Percentiles rank a stretch among this genome's conserved stretches.
Conservation (phyloP, 1,140 invertebrate species). For the Apolygus lucorum region DNA sequence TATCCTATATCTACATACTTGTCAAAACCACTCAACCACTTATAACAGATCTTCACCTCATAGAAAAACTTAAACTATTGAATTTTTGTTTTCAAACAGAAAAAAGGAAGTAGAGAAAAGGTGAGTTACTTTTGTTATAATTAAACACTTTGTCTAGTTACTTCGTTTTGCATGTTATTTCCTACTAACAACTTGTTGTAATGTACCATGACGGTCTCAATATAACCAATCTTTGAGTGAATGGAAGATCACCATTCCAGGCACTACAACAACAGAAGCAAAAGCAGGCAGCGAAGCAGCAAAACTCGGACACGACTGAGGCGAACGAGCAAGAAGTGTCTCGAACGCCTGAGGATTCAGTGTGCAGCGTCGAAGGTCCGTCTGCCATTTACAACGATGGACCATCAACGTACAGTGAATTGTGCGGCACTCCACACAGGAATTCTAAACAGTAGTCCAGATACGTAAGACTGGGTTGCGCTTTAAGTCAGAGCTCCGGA, state of each 20-base stretch:
- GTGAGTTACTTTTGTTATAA: constrained; percentile 44
- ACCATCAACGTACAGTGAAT: constrained; percentile 40
- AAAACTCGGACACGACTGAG: constrained; percentile 32
- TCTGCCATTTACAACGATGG: constrained; percentile 44
- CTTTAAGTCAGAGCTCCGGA: not conserved
- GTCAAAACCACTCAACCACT: no score
- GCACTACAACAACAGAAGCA: constrained; percentile 54
- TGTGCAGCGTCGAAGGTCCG: constrained; percentile 64
- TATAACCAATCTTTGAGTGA: no score
- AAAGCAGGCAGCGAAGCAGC: constrained; percentile 42
- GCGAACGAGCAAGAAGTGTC: constrained; percentile 55
- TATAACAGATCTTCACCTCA: no score
- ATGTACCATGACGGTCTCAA: no score
- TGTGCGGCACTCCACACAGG: constrained; percentile 31
- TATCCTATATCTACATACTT: no score
- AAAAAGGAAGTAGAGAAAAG: constrained; percentile 74
- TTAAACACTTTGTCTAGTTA: not conserved
- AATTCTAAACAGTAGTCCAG: not conserved
- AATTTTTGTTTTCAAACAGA: constrained; percentile 53
- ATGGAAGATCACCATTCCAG: constrained; percentile 43
- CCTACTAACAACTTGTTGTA: no score
- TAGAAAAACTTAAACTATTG: no score
- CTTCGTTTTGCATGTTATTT: no score
- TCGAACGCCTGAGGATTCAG: constrained; percentile 54
- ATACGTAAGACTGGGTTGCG: not conserved